Conservation (phyloP, 1,140 invertebrate genomes). For the Brachionus asplanchnoidis region DNA sequence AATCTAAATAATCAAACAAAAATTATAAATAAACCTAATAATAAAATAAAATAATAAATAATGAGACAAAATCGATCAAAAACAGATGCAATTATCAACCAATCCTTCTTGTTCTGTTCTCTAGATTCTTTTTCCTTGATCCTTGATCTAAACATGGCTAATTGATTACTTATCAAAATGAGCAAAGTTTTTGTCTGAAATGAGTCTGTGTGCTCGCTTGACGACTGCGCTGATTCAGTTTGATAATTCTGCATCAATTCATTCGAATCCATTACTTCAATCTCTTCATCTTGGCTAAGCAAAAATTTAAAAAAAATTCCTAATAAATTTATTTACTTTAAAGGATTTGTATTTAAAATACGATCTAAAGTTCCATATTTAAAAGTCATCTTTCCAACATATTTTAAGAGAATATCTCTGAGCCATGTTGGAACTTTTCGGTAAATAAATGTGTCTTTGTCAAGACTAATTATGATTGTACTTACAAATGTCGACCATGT, state of each 20-base stretch:
- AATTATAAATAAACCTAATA: constrained; percentile 18
- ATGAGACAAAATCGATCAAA: constrained; percentile 28
- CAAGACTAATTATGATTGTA: constrained; percentile 24
- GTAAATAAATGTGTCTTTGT: constrained; percentile 26
- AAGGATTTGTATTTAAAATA: background rate
- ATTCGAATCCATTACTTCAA: background rate
- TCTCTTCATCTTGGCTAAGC: constrained; percentile 3
- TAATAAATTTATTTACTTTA: background rate
- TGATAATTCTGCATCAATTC: background rate
- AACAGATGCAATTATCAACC: constrained; percentile 25
- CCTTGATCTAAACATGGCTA: background rate
- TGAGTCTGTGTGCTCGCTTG: background rate
- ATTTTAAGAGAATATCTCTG: background rate
- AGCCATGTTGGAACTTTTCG: background rate
- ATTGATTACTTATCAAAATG: background rate
- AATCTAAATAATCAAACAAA: background rate
- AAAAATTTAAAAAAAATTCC: background rate
- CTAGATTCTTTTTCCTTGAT: background rate
- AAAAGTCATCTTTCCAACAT: constrained; percentile 8
- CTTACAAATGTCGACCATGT: constrained; percentile 37
- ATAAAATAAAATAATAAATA: background rate
- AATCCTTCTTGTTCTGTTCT: constrained; percentile 22
- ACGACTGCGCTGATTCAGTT: background rate
- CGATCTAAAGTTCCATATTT: background rate
- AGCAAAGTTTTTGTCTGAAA: background rate